Percentiles rank a stretch among this genome's conserved stretches.
Conservation (phyloP, 2,113 vertebrate species). For the Cepphus grylle region DNA sequence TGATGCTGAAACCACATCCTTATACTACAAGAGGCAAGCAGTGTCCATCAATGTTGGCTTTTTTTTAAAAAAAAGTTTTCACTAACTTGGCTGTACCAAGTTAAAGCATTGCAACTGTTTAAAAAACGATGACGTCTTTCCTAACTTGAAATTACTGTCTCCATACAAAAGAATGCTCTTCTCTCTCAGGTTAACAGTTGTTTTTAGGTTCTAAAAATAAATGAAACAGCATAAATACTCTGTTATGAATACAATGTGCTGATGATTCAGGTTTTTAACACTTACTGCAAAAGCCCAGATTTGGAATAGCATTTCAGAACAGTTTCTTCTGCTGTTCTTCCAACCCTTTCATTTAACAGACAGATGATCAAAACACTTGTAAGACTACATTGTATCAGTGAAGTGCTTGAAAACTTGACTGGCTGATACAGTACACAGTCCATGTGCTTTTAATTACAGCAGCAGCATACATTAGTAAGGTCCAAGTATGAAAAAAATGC, state of each 20-base stretch:
- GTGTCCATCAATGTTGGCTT: background rate
- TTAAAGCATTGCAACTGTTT: background rate
- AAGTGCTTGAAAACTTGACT: background rate
- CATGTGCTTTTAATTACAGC: background rate
- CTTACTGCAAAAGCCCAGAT: background rate
- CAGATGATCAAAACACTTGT: background rate
- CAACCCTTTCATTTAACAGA: background rate
- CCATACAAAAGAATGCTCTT: background rate
- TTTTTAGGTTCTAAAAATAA: background rate
- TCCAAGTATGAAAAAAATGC: conserved; percentile 5
- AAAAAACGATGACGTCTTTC: background rate
- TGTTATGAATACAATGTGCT: background rate
- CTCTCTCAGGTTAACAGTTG: background rate
- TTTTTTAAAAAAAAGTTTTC: background rate
- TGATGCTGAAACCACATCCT: background rate
- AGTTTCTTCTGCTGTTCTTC: background rate
- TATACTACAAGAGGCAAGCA: background rate
- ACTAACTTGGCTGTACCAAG: background rate
- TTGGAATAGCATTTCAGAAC: background rate
- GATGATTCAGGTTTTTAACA: background rate
- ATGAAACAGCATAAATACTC: background rate
- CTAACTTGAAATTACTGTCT: background rate
- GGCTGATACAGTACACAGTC: background rate
- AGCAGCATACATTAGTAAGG: background rate
- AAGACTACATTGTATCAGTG: background rate